Conservation (phyloP, 2,888 invertebrate species). For the Scaptomyza reducta region DNA sequence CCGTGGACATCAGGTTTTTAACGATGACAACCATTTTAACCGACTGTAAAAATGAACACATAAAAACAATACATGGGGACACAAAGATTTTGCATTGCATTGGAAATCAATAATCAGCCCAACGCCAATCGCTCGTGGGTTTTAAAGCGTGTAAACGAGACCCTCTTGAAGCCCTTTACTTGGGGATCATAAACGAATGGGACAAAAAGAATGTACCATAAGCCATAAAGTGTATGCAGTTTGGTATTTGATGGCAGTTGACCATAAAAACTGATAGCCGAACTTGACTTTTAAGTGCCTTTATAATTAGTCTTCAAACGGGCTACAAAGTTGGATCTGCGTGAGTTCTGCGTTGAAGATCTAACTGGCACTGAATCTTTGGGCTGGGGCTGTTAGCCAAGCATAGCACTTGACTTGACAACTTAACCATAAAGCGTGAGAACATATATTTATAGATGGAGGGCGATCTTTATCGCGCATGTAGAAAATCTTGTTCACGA, state of each 20-base stretch:
- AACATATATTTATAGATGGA: conserved; percentile 65
- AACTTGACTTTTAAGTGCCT: conserved; percentile 64
- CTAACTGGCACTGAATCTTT: background rate
- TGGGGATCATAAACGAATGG: conserved; percentile 51
- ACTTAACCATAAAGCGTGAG: conserved; percentile 71
- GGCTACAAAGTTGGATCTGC: conserved; percentile 68
- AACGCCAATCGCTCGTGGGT: conserved; percentile 16
- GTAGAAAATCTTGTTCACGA: conserved; percentile 62
- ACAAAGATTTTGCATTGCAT: conserved; percentile 33
- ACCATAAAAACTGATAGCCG: conserved; percentile 60
- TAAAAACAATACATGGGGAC: conserved; percentile 22
- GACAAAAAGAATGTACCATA: conserved; percentile 65
- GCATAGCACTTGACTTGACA: conserved; percentile 45
- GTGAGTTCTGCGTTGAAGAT: background rate
- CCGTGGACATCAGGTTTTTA: conserved; percentile 33
- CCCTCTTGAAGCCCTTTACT: conserved; percentile 31
- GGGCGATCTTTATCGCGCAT: conserved; percentile 66
- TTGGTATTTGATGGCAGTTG: conserved; percentile 66
- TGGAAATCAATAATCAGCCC: conserved; percentile 52
- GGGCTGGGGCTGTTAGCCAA: conserved; percentile 1
- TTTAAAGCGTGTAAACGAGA: conserved; percentile 56
- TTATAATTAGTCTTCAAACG: conserved; percentile 63
- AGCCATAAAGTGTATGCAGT: conserved; percentile 67
- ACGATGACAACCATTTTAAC: conserved; percentile 61
- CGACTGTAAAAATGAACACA: conserved; percentile 53